A percentile compares a stretch with the other conserved stretches of the same genome.
These are phyloP conservation scores for Seira ritae DNA, from an alignment of 2,888 invertebrate species.

Conservation along the genomic window DNA sequence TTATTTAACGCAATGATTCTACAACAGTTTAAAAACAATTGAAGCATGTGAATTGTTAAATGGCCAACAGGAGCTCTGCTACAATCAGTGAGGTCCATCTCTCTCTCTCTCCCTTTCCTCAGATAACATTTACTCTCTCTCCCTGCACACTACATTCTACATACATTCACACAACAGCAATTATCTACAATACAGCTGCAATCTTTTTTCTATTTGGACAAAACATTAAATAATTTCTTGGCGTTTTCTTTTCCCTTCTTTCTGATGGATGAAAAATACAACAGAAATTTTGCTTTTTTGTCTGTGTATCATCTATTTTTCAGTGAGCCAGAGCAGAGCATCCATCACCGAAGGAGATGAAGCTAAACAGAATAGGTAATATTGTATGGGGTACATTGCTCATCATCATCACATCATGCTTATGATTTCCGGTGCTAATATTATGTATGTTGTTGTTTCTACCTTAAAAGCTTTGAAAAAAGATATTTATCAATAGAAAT, in stretches of 20 bases:
- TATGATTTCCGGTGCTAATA: slow-evolving; percentile 59
- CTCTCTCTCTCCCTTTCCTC: too few species aligned
- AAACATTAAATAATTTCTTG: too few species aligned
- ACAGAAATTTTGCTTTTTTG: slow-evolving; percentile 15
- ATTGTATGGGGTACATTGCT: neutral
- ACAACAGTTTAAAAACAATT: slow-evolving; percentile 12
- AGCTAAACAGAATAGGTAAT: neutral
- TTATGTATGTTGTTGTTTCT: slow-evolving; percentile 20
- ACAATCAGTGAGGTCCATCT: too few species aligned
- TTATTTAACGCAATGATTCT: too few species aligned
- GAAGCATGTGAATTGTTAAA: slow-evolving; percentile 30
- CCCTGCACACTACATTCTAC: too few species aligned
- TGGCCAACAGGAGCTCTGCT: neutral
- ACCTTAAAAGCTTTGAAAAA: slow-evolving; percentile 38
- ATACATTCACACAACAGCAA: too few species aligned
- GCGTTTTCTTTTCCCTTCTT: too few species aligned
- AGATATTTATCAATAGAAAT: slow-evolving; percentile 54
- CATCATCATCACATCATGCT: slow-evolving; percentile 45
- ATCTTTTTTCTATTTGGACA: too few species aligned
- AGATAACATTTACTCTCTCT: too few species aligned
- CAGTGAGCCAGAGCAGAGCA: slow-evolving; percentile 28
- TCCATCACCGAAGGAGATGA: neutral
- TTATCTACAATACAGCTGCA: too few species aligned
- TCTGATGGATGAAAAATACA: neutral
- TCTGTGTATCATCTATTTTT: slow-evolving; percentile 27